Percentiles rank a stretch among this genome's conserved stretches.
phyloP scores from a whole-genome alignment of 2,888 invertebrate genomes.

The Drosophila rellima region DNA sequence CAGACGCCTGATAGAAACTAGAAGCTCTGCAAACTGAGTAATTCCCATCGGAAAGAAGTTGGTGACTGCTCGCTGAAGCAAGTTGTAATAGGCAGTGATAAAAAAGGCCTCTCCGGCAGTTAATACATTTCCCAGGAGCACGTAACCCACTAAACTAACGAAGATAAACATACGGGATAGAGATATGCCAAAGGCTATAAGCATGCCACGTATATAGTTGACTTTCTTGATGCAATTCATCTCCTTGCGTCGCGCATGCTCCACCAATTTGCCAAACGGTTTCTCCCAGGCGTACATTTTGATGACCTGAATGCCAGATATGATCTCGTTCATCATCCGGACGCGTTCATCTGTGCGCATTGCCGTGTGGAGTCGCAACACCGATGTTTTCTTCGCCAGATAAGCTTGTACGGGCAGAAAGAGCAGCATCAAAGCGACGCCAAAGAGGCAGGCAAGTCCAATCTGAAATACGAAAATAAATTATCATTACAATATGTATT shows the following conservation, averaged over 20 bases:
- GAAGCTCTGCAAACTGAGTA: slow-evolving; percentile 87
- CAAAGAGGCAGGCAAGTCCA: slow-evolving; percentile 87
- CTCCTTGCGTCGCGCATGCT: slow-evolving; percentile 87
- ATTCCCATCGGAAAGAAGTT: slow-evolving; percentile 94
- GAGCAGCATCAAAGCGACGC: slow-evolving; percentile 87
- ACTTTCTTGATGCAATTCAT: slow-evolving; percentile 89
- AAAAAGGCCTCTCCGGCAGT: slow-evolving; percentile 94
- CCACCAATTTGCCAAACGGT: slow-evolving; percentile 92
- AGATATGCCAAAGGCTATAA: slow-evolving; percentile 94
- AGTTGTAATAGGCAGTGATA: slow-evolving; percentile 94
- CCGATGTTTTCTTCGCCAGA: slow-evolving; percentile 89
- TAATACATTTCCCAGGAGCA: slow-evolving; percentile 89
- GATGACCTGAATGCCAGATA: slow-evolving; percentile 95
- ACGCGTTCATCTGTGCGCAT: slow-evolving; percentile 95
- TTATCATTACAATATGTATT: not conserved
- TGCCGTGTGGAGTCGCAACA: slow-evolving; percentile 90
- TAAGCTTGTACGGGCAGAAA: slow-evolving; percentile 92
- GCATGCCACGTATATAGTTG: slow-evolving; percentile 91
- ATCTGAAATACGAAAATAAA: slow-evolving; percentile 82
- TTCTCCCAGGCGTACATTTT: slow-evolving; percentile 99
- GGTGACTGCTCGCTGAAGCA: slow-evolving; percentile 93
- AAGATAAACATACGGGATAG: slow-evolving; percentile 94
- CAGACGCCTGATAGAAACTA: slow-evolving; percentile 87
- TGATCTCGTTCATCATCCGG: slow-evolving; percentile 95
- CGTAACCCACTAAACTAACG: slow-evolving; percentile 92